phyloP scores from a whole-genome alignment of 2,113 vertebrate genomes.

The Garra rufa region DNA sequence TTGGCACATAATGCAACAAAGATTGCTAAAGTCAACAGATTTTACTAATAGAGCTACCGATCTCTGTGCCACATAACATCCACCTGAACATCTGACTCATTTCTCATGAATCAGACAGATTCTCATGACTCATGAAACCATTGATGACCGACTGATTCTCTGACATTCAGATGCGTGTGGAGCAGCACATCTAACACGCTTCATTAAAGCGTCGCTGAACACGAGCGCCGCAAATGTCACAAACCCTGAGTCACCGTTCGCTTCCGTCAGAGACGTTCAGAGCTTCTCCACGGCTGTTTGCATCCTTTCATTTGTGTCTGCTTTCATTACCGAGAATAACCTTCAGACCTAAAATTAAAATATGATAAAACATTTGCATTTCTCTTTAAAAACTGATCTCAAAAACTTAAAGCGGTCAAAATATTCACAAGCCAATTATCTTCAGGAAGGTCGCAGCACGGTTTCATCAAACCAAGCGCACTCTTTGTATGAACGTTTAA shows the following conservation, averaged over 20 bases:
- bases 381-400: background rate
- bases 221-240: background rate
- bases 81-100: background rate
- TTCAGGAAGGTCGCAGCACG: background rate
- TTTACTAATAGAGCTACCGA: too few relatives aligned
- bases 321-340: background rate
- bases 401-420: background rate
- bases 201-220: background rate
- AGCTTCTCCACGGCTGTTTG: background rate
- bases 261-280: background rate
- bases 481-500: too few relatives aligned
- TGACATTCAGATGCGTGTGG: background rate
- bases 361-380: background rate
- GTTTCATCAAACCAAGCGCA: too few relatives aligned
- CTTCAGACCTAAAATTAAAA: background rate
- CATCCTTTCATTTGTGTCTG: background rate
- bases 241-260: background rate
- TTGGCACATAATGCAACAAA: too few relatives aligned
- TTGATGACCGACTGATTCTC: background rate
- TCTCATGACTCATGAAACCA: background rate
- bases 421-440: background rate
- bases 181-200: background rate
- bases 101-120: background rate
- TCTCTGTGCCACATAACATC: too few relatives aligned
- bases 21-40: too few relatives aligned